phyloP scores from a whole-genome alignment of 2,797 vertebrate genomes.

The Gymnodraco acuticeps region DNA sequence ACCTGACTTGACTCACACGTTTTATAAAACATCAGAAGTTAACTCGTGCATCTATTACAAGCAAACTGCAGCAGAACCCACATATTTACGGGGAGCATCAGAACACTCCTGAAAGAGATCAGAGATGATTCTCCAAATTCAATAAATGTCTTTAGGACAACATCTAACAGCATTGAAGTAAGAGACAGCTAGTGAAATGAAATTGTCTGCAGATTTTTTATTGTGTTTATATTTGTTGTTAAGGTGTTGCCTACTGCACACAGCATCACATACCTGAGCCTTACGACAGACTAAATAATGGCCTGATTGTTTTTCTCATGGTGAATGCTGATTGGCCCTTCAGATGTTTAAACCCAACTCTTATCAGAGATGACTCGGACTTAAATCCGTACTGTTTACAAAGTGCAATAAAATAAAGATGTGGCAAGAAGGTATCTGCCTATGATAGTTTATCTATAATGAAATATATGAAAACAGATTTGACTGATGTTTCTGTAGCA shows the following conservation, averaged over 20 bases:
- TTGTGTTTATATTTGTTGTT: neutral
- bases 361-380: conserved; percentile 13
- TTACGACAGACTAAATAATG: conserved; percentile 4
- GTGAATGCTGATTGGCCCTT: conserved; percentile 5
- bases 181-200: neutral
- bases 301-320: conserved; percentile 5
- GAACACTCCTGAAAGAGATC: neutral
- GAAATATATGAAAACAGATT: neutral
- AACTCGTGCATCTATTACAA: neutral
- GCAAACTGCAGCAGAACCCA: neutral
- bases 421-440: neutral
- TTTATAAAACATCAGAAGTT: neutral
- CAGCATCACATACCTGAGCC: conserved; percentile 7
- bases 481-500: neutral
- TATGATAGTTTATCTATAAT: neutral
- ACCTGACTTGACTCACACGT: neutral
- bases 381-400: conserved; percentile 11
- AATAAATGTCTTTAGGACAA: neutral
- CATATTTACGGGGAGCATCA: neutral
- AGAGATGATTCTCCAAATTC: neutral
- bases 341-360: conserved; percentile 16
- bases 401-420: conserved; percentile 11
- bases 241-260: neutral
- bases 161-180: neutral
- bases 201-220: neutral